Base-by-base conservation (phyloP, 2,888 invertebrate genomes). In the Sisyra terminalis region DNA sequence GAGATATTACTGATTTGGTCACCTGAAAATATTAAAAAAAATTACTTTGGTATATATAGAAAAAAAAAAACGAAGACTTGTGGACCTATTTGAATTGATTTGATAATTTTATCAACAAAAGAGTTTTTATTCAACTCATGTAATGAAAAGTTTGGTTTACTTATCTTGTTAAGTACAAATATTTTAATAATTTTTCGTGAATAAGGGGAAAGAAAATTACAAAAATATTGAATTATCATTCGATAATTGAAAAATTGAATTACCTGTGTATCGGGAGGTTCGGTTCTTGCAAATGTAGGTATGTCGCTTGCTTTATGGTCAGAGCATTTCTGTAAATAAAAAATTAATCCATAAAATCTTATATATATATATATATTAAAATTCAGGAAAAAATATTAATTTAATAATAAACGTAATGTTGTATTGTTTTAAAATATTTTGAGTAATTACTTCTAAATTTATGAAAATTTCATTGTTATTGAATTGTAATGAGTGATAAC, bases 221-320 rank as follows among this genome's bases (percentile, higher is more conserved):
- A 13, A 2, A 41, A 39, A 30, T 10, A 15, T 41, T 29, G 29
- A 29, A 10, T 24, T 37, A 11, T 17, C 4, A 13, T 40, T 31
- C 9, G 15, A 51, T 50, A 24, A 24, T 24, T 24, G 24, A 24
- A 24, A 24, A 24, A 24, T 24, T 24, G 24, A 24, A 24, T 56
- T 64, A 83, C 83, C 75, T 92, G 93, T 34, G 84, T 88, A 55
- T 93, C 87, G 32, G 92, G 90, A 17, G 94, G 93, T 63, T 89
- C 90, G 29, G 93, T 85, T 56, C 94, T 73, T 32, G 90, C 90
- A 64, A 94, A 94, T 46, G 92, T 93, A 47, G 86, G 80, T 58
- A 88, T 79, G 48, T 71, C 70, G 31, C 92, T 90, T 13, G 89
- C 87, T 62, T 78, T 78, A 58, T 86, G 80, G 64, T 93, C 92